Evolutionary conservation across 2,113 vertebrate species (phyloP).

Genomic region (Callocephalon fimbriatum): DNA sequence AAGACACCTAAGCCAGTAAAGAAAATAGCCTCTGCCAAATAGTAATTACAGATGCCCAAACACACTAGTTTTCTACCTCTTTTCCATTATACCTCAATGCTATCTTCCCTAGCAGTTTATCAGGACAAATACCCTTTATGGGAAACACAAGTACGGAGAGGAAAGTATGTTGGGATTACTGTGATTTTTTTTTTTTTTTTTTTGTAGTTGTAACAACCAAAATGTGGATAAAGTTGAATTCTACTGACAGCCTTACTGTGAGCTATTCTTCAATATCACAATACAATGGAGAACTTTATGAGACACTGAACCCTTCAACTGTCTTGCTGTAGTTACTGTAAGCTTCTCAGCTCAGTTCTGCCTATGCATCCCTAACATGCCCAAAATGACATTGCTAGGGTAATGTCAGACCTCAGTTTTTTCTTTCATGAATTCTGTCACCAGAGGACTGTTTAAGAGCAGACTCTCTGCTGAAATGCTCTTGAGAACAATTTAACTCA

Average conservation of each 20-base stretch:
- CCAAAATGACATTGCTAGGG: neutral
- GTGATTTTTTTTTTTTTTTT: neutral
- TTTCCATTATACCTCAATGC: neutral
- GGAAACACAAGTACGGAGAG: neutral
- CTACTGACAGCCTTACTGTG: neutral
- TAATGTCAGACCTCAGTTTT: neutral
- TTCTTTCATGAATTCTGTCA: neutral
- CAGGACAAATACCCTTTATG: neutral
- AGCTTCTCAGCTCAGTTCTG: neutral
- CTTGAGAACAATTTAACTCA: neutral
- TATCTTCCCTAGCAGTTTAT: neutral
- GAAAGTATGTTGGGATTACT: neutral
- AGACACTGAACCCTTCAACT: neutral
- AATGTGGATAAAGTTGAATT: neutral
- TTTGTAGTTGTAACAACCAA: neutral
- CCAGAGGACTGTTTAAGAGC: neutral
- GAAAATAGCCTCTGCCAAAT: neutral
- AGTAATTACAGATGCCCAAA: neutral
- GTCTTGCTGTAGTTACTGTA: neutral
- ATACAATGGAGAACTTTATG: neutral
- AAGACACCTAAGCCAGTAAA: neutral
- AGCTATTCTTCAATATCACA: neutral
- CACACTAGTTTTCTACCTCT: neutral
- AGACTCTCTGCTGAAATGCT: neutral
- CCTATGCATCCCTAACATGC: rapidly evolving